Conservation (phyloP, 2,888 invertebrate species). For the Rapana venosa region DNA sequence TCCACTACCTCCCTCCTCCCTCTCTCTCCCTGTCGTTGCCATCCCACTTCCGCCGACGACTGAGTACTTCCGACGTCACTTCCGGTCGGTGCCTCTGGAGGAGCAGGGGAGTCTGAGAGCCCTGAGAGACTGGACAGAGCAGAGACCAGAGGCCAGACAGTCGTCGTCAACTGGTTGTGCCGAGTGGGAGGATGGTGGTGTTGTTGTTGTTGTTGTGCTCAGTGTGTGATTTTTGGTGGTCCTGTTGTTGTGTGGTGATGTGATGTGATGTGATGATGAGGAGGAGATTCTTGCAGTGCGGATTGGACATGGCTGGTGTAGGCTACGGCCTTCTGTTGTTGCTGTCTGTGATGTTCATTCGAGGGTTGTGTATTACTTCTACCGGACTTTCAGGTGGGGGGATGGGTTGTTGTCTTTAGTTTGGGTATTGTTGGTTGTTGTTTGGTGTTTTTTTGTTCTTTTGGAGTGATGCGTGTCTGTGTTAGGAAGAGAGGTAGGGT, state of each 20-base stretch:
- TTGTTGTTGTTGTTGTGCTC: not conserved
- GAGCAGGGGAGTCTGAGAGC: not conserved
- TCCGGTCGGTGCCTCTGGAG: constrained; percentile 4
- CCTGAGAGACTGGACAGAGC: not conserved
- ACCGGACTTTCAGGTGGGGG: not conserved
- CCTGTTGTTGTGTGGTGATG: not conserved
- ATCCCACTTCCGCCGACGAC: not conserved
- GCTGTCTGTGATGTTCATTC: constrained; percentile 11
- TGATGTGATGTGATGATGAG: not conserved
- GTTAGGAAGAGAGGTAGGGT: not conserved
- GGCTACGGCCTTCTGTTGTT: not conserved
- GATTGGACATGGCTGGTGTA: not conserved
- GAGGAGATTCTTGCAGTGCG: not conserved
- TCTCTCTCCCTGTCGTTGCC: not conserved
- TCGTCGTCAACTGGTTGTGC: not conserved
- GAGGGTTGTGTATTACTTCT: constrained; percentile 4
- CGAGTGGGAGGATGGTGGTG: not conserved
- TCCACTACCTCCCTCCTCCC: not conserved
- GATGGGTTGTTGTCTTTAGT: not conserved
- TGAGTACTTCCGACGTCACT: constrained; percentile 10
- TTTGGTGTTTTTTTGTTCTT: not conserved
- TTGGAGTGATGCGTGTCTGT: not conserved
- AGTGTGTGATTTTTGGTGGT: not conserved
- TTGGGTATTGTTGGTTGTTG: not conserved
- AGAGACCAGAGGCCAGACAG: no score